Evolutionary conservation across 2,797 vertebrate species (phyloP), one percentile per base, ranked within the genome.

Genomic region (Triplophysa yarkandensis): DNA sequence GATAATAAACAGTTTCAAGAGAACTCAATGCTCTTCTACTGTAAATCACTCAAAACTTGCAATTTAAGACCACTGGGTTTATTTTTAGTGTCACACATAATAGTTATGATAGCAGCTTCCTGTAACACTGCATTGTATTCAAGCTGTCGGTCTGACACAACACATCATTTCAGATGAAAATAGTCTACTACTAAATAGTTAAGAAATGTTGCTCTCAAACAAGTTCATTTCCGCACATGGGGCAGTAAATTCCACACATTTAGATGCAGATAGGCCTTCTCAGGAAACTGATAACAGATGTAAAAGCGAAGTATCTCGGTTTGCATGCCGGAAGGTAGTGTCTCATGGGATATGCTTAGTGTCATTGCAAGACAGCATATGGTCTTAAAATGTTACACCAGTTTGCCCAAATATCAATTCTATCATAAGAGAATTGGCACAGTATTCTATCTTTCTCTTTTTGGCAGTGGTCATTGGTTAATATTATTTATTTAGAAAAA

Each of bases 281-380:
- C 67, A 66, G 63, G 62, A 72, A 62, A 27, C 21, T 44, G 44
- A 71, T 55, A 39, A 39, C 3, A 13, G 9, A 39, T 5, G 6
- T 44, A 17, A 44, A 58, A 39, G 46, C n/a, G 13, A 39, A 76
- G 32, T 76, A 57, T 64, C 63, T 74, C 76, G 30, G 52, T 77
- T 77, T 77, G 57, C 55, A 68, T 80, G 28, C 64, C 58, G 48
- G 41, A 54, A 76, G 44, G 61, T 13, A 27, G 19, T 19, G 52
- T 7, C 36, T 52, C 16, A 36, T 43, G 3, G 10, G 8, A 60
- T 79, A 80, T 80, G 76, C 68, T 71, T 80, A 72, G 68, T 44
- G 7, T 36, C 48, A 48, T 28, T 61, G 19, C 48, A 61, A 62
- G 39, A 44, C 34, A 44, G 11, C 44, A 54, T 23, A 6, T 62